Evolutionary conservation across 2,113 vertebrate species (phyloP), one percentile per base, ranked within the genome.

Genomic region (Pelecanus crispus): DNA sequence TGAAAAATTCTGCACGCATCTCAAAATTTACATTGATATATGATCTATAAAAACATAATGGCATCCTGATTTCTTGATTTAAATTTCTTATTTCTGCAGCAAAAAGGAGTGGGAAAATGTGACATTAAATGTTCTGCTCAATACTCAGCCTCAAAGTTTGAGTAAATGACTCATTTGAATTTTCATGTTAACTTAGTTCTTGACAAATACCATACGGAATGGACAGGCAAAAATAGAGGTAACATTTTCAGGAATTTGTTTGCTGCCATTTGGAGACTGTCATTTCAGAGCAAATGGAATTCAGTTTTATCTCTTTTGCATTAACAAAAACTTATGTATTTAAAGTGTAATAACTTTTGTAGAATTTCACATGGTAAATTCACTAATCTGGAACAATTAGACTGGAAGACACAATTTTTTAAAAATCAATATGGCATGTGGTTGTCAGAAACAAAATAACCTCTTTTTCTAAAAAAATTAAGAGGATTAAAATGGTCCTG

Each of bases 261-360:
- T 86, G 58, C 86, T 70, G 38, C 74, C 83, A 62, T 84, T 94
- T 92, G 55, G 55, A 90, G 58, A 80, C 63, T 81, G 42, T 70
- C 28, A 56, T 83, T 66, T 67, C 26, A 72, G 52, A 95, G 45
- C 74, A 85, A 86, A 93, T 84, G 55, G 53, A 96, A 70, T 50
- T 17, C 22, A 81, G 42, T 92, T 87, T 81, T 74, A 73, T 75
- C 81, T 91, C 84, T 90, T 91, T 32, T 86, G 59, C 56, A 75
- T 86, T 94, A 97, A 73, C 2, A 31, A 97, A 97, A 72, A 2
- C 36, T n/a, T 50, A 78, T 32, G 31, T 75, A 91, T 83, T 96
- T 92, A 63, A 93, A 96, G 73, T 85, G 56, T 61, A 95, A 71
- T 95, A 93, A 95, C 68, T 96, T 95, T 32, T 86, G n/a, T 61